Evolutionary conservation across 2,113 vertebrate genomes (phyloP), one percentile per base, ranked within the genome.

Genomic region (Pygoscelis antarcticus): DNA sequence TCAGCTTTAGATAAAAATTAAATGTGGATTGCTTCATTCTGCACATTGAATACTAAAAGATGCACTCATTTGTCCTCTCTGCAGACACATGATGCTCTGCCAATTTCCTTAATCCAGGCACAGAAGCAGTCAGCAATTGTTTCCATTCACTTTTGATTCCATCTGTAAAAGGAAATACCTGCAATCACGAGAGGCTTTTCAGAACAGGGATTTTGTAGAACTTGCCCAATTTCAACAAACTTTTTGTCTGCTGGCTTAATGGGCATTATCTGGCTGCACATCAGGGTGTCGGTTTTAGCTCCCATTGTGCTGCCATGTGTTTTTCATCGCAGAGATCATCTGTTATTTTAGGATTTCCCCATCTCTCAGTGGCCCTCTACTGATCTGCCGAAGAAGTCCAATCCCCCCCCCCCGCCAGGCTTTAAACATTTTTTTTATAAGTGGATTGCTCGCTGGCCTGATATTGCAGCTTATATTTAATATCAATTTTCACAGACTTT

Each of bases 41-140:
- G 90, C 94, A 94, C 93, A 87, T 89, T 96, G 96, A 97, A 97
- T 95, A 51, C 92, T 94, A 64, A 96, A 86, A 86, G 96, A 90
- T 95, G 90, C 88, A 1, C 92, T 97, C 95, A 57, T 94, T 97
- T 93, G 93, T 96, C 94, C 95, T 90, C 90, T 93, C 90, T 83
- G 88, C 90, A 97, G 95, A 93, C 90, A 74, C 85, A 95, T 19
- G 51, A 93, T 93, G 97, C 94, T 96, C 97, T 97, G 88, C 90
- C 95, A 96, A 93, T 97, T 96, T 96, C 93, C 95, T 97, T 97
- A 97, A 97, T 97, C 97, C 97, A 94, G 95, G 68, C 95, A 97
- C 92, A 90, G 95, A 90, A 69, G 92, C 92, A 92, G 90, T 54
- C 93, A 90, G 96, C 95, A 90, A 96, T 95, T 95, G 96, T 97